Evolutionary conservation across 2,888 invertebrate species (phyloP).

Genomic region (Cryptops parisi): DNA sequence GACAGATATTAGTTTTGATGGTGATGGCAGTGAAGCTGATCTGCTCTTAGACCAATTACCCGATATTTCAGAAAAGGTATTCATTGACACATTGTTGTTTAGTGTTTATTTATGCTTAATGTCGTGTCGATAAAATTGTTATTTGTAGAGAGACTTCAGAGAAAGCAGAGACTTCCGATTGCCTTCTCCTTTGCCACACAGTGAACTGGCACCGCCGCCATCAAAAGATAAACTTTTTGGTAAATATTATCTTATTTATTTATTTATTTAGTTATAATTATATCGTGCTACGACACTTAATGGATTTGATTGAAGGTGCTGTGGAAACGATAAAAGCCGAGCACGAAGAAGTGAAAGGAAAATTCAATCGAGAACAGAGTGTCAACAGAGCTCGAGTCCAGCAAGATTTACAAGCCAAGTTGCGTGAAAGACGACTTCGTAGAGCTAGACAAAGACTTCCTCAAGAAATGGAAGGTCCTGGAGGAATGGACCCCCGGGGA

Average conservation of each 20-base stretch:
- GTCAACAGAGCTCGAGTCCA: slow-evolving; percentile 31
- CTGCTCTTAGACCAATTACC: slow-evolving; percentile 12
- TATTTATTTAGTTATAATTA: background rate
- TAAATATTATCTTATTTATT: slow-evolving; percentile 19
- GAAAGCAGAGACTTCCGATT: slow-evolving; percentile 3
- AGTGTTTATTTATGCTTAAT: background rate
- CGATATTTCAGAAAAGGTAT: slow-evolving; percentile 19
- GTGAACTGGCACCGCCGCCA: slow-evolving; percentile 35
- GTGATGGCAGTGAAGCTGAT: slow-evolving; percentile 11
- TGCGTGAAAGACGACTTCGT: slow-evolving; percentile 26
- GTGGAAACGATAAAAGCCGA: slow-evolving; percentile 8
- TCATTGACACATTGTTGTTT: background rate
- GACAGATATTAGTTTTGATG: background rate
- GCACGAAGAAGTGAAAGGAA: slow-evolving; percentile 28
- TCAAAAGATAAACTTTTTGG: slow-evolving; percentile 36
- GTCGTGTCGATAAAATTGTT: background rate
- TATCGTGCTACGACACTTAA: background rate
- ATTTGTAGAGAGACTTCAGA: background rate
- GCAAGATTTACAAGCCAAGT: slow-evolving; percentile 32
- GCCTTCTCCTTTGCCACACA: slow-evolving; percentile 27
- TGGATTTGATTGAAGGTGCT: background rate
- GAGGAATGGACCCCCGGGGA: too few species aligned
- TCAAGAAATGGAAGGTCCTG: too few species aligned
- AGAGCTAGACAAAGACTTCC: slow-evolving; percentile 21
- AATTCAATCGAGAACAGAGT: slow-evolving; percentile 29